Evolutionary conservation across 2,797 vertebrate species (phyloP).

Genomic region (Sternotherus odoratus): DNA sequence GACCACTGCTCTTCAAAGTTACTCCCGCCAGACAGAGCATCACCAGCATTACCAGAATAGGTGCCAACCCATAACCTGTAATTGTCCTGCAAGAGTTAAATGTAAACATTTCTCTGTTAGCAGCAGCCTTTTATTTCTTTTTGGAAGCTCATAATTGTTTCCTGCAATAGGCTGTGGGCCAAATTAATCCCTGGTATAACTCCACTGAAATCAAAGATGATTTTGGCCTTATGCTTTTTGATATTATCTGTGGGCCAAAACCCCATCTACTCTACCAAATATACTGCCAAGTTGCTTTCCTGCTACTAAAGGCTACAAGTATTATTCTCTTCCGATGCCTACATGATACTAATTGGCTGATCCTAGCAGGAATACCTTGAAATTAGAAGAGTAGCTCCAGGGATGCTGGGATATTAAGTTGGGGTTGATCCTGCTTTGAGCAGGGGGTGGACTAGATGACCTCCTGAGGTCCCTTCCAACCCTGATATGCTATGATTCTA

Average conservation of each 20-base stretch:
- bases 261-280: neutral
- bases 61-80: conserved; percentile 88
- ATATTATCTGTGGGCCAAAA: neutral
- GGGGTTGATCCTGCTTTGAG: too few relatives aligned
- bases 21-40: conserved; percentile 87
- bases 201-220: neutral
- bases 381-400: neutral
- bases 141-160: neutral
- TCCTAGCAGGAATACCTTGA: neutral
- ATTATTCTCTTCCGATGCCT: neutral
- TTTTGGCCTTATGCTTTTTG: neutral
- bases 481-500: too few relatives aligned
- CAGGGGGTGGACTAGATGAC: too few relatives aligned
- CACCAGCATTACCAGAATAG: conserved; percentile 90
- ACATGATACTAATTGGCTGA: neutral
- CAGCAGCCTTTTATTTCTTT: neutral
- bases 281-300: neutral
- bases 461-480: too few relatives aligned
- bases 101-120: neutral
- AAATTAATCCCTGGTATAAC: neutral
- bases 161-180: neutral
- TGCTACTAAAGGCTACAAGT: neutral
- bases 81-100: conserved; percentile 81
- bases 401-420: neutral
- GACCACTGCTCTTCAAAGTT: conserved; percentile 91